Base-by-base conservation (phyloP, 1,140 invertebrate genomes). In the Psilanteris sp. region DNA sequence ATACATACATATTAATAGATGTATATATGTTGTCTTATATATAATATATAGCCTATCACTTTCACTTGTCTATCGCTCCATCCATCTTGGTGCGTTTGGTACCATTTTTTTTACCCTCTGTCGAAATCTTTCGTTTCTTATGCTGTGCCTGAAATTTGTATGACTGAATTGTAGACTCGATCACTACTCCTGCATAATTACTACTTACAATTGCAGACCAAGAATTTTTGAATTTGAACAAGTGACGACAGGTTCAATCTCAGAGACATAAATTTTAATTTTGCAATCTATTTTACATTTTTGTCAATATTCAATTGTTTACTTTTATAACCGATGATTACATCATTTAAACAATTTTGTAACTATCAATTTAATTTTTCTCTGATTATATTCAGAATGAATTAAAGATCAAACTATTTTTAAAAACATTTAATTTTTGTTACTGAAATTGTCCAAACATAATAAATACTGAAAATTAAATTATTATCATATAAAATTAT, bases 41-140 rank as follows among this genome's bases (percentile, higher is more conserved):
- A 62, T 54, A 46, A 62, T 61, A 24, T 48, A 62, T 59, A 67
- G 76, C 75, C 75, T 81, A 81, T 77, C 76, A 80, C 78, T 79
- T 80, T 84, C 79, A 87, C 81, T 88, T 87, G 78, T 88, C 83
- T 88, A 88, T 81, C 64, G 84, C 84, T 82, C 86, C 86, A 57
- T 86, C 85, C 82, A 85, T 72, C 81, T 86, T 86, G 77, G 81
- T 76, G 84, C 85, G 84, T 84, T 89, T 87, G 81, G 85, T 86
- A 79, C 87, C 85, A 84, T 89, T 88, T 88, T 88, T 89, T 86
- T 87, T 89, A 85, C 82, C 81, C 68, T 87, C 85, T 79, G 85
- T 80, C 74, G 82, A 79, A 79, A 78, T 78, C 79, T 89, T 88
- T 87, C 86, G 82, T 86, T 89, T 89, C 86, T 87, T 89, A 85